phyloP scores from a whole-genome alignment of 1,140 invertebrate genomes.

The Frieseomelitta varia region DNA sequence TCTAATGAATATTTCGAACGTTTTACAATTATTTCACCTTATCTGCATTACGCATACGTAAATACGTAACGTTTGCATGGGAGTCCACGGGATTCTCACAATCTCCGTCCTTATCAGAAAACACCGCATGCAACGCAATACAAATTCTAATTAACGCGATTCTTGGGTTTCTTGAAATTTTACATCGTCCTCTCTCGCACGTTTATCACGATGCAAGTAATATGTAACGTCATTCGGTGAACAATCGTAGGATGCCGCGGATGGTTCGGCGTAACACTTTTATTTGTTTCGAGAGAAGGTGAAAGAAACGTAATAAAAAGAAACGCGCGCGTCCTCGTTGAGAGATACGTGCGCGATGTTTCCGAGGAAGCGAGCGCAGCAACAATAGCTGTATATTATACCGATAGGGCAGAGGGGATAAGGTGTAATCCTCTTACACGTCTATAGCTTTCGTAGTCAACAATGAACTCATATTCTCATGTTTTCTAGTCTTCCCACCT shows the following conservation, averaged over 20 bases:
- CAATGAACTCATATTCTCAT: constrained; percentile 69
- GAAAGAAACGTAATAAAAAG: constrained; percentile 55
- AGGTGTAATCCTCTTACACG: constrained; percentile 60
- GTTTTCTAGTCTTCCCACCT: constrained; percentile 59
- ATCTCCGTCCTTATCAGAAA: neutral
- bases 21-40: neutral
- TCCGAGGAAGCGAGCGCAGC: constrained; percentile 55
- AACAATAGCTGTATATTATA: constrained; percentile 65
- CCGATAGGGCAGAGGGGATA: constrained; percentile 46
- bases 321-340: constrained; percentile 55
- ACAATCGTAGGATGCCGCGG: too few species aligned
- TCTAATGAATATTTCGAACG: neutral
- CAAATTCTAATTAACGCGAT: neutral
- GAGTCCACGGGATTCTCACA: neutral
- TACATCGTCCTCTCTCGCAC: neutral
- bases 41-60: neutral
- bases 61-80: neutral
- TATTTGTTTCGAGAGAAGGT: neutral
- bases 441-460: constrained; percentile 40
- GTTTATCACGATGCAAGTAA: neutral
- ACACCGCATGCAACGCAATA: neutral
- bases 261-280: neutral
- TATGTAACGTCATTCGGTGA: neutral
- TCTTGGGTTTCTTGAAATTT: neutral
- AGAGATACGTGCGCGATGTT: constrained; percentile 47